Conservation (phyloP, 2,888 invertebrate species). For the Drosophila bunnanda region DNA sequence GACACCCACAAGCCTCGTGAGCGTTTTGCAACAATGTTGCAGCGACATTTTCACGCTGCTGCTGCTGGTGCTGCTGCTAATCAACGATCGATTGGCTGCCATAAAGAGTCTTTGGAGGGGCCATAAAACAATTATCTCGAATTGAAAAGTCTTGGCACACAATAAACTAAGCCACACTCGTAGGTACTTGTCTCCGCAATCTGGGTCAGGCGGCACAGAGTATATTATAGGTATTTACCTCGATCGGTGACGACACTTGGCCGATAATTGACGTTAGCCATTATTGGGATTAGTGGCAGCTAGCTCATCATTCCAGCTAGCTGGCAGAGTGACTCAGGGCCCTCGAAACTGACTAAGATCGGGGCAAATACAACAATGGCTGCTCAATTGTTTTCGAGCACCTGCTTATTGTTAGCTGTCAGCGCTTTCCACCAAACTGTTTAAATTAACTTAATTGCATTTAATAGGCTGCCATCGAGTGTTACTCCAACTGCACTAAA, state of each 20-base stretch:
- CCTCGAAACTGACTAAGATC: conserved; percentile 28
- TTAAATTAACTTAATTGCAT: conserved; percentile 77
- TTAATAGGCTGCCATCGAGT: conserved; percentile 62
- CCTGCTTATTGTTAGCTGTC: conserved; percentile 63
- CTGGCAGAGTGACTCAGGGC: conserved; percentile 25
- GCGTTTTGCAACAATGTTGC: conserved; percentile 41
- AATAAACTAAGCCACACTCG: conserved; percentile 45
- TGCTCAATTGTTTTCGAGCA: conserved; percentile 37
- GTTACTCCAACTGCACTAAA: conserved; percentile 60
- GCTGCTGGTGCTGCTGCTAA: conserved; percentile 26
- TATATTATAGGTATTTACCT: conserved; percentile 6
- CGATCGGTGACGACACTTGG: conserved; percentile 37
- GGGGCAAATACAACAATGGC: conserved; percentile 38
- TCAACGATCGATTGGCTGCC: conserved; percentile 50
- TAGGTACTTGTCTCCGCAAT: conserved; percentile 41
- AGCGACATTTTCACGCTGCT: conserved; percentile 27
- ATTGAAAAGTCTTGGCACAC: conserved; percentile 59
- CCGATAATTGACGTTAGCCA: conserved; percentile 63
- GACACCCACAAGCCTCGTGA: conserved; percentile 38
- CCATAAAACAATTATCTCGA: conserved; percentile 56
- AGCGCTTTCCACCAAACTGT: conserved; percentile 64
- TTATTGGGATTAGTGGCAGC: conserved; percentile 41
- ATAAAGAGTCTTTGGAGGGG: conserved; percentile 45
- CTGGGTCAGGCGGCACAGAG: conserved; percentile 59
- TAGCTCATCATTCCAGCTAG: conserved; percentile 21